Evolutionary conservation across 2,888 invertebrate species (phyloP), one percentile per base, ranked within the genome.

Genomic region (Watsonalla cultraria): DNA sequence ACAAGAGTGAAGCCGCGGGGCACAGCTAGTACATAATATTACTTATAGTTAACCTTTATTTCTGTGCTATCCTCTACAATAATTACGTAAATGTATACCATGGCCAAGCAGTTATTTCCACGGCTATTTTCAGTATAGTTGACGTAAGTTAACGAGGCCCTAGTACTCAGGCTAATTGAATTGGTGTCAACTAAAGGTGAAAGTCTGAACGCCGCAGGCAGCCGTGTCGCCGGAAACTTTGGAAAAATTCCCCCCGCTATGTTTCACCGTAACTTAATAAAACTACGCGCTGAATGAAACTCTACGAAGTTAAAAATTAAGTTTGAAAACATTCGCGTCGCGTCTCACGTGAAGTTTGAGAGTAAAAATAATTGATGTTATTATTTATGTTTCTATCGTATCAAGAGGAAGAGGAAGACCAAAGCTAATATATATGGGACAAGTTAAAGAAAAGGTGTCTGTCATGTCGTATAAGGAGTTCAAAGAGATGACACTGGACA

Each of bases 211-310:
- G 67, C 65, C 61, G 8, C 59, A 64, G 60, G 64, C 58, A 61
- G 66, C 65, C 65, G 63, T 68, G 68, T 70, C 72, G 70, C 65
- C 56, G 56, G 71, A 64, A 84, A 85, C 82, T 85, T 84, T 74
- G 84, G 84, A 87, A 85, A 86, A 88, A 83, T 86, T 79, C 76
- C 68, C 56, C 69, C 80, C 77, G 82, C 84, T 86, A 85, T 84
- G 83, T 86, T 83, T 85, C 80, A 82, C 74, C 71, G 82, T 86
- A 88, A 88, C 86, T 86, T 82, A 79, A 82, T 84, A 83, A 78
- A 82, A 84, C 81, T 81, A 71, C 65, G 65, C 64, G 59, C 48
- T 15, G 49, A 49, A 66, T 65, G 60, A 62, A 70, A 68, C 71
- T 59, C 65, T 62, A 37, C 13, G 15, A 75, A 83, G 78, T 83